phyloP scores from a whole-genome alignment of 2,113 vertebrate genomes.

The Bagarius yarrelli region DNA sequence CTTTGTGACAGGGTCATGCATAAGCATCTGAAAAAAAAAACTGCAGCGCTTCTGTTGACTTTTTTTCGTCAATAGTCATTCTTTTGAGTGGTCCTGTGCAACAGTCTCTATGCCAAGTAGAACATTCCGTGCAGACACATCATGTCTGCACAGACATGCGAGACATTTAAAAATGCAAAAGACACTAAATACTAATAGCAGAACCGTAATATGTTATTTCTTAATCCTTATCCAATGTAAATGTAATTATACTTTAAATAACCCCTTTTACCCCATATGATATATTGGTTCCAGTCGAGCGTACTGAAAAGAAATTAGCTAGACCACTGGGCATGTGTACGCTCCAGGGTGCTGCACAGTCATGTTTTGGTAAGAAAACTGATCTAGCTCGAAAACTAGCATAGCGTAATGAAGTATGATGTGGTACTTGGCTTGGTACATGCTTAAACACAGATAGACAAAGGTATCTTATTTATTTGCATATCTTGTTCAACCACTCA shows the following conservation, averaged over 20 bases:
- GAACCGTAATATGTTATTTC: neutral
- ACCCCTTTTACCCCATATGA: neutral
- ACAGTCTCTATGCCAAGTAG: constrained; percentile 26
- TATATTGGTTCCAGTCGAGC: neutral
- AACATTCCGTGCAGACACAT: constrained; percentile 51
- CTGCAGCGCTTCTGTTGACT: constrained; percentile 11
- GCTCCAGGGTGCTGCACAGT: neutral
- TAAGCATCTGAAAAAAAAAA: neutral
- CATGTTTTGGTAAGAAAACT: neutral
- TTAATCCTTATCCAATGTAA: neutral
- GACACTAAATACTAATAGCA: neutral
- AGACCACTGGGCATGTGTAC: neutral
- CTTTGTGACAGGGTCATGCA: constrained; percentile 25
- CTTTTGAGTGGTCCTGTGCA: constrained; percentile 7
- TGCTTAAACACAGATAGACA: neutral
- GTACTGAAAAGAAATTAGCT: neutral
- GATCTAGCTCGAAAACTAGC: neutral
- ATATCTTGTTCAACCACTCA: too few relatives aligned
- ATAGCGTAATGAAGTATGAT: neutral
- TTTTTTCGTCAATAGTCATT: constrained; percentile 16
- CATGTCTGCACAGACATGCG: constrained; percentile 22
- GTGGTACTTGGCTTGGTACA: neutral
- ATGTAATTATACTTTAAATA: neutral
- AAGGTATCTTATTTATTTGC: too few relatives aligned
- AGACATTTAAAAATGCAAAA: neutral